These are phyloP conservation scores for Parasteatoda tepidariorum DNA, from an alignment of 1,140 invertebrate genomes.

Conservation along the genomic window DNA sequence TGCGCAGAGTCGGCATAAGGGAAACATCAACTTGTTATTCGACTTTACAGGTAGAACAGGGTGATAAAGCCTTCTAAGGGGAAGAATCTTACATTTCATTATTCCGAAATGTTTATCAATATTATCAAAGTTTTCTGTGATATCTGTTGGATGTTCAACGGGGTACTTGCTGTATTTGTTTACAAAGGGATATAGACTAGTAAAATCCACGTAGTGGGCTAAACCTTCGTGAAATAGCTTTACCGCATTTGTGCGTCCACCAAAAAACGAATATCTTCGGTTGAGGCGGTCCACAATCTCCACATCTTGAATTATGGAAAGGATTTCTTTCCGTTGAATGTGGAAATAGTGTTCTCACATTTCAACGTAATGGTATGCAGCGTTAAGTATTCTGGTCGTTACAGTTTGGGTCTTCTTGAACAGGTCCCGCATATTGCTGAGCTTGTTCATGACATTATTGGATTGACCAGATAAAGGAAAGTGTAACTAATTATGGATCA, in stretches of 20 bases:
- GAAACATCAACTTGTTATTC: conserved; percentile 40
- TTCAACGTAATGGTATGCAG: not conserved
- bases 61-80: not conserved
- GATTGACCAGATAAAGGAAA: no score
- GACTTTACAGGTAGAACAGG: not conserved
- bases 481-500: no score
- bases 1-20: no score
- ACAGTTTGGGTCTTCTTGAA: not conserved
- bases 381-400: not conserved
- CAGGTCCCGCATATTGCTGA: no score
- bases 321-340: not conserved
- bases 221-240: conserved; percentile 15
- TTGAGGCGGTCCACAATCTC: conserved; percentile 2
- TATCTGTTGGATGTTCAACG: conserved; percentile 12
- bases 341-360: conserved; percentile 35
- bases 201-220: conserved; percentile 17
- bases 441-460: no score
- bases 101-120: not conserved
- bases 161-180: not conserved
- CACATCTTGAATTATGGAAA: not conserved
- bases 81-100: not conserved
- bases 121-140: not conserved
- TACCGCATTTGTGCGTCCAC: conserved; percentile 20
- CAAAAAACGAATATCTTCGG: conserved; percentile 17
- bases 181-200: conserved; percentile 15